A percentile compares a stretch with the other conserved stretches of the same genome.
These are phyloP conservation scores for Prunella himalayana DNA, from an alignment of 2,113 vertebrate genomes.

Conservation along the genomic window DNA sequence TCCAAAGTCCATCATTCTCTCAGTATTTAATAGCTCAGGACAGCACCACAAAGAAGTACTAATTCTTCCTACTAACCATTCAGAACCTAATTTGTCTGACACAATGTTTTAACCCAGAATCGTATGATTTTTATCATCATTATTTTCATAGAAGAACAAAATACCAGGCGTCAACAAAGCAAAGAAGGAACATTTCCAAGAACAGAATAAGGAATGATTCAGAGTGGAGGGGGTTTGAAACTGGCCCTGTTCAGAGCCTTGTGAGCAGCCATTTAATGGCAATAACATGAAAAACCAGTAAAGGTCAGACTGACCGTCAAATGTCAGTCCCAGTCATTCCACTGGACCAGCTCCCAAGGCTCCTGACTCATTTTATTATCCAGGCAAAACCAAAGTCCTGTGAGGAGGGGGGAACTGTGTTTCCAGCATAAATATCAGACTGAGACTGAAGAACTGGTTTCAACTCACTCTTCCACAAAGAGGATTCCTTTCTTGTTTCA, in stretches of 20 bases:
- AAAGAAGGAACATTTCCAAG: not conserved
- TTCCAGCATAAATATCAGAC: not conserved
- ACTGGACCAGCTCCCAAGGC: not conserved
- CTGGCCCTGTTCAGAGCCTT: not conserved
- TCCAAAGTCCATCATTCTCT: not conserved
- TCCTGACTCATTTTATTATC: not conserved
- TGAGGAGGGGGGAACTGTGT: not conserved
- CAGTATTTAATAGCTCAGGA: not conserved
- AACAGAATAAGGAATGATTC: constrained; percentile 15
- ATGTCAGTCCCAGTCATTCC: not conserved
- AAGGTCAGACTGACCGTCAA: not conserved
- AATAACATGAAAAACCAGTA: not conserved
- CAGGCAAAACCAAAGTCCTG: not conserved
- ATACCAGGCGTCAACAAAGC: not conserved
- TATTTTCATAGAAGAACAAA: not conserved
- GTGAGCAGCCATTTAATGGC: not conserved
- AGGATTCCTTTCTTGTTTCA: not conserved
- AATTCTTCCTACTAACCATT: not conserved
- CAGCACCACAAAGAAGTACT: not conserved
- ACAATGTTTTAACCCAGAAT: not conserved
- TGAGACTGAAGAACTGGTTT: not conserved
- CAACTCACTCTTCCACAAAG: not conserved
- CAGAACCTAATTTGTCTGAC: not conserved
- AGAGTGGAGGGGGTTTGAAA: not conserved
- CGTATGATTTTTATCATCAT: not conserved